Percentiles rank a stretch among this genome's conserved stretches.
Evolutionary conservation across 2,888 invertebrate genomes (phyloP).

Genomic region (Celastrina argiolus): DNA sequence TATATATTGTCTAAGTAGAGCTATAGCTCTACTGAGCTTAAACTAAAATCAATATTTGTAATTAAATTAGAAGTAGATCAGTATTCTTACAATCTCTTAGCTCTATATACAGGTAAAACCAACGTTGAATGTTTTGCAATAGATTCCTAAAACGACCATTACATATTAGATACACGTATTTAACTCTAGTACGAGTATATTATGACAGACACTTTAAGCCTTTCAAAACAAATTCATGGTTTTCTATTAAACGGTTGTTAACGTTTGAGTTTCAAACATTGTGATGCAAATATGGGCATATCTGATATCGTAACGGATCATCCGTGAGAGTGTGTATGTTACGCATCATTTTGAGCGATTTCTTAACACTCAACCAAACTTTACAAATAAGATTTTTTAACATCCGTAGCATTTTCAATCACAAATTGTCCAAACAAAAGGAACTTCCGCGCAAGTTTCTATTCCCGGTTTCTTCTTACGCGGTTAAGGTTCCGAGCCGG

Average conservation of each 20-base stretch:
- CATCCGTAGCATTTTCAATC: too few relatives aligned
- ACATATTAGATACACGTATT: conserved; percentile 9
- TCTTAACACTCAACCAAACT: too few relatives aligned
- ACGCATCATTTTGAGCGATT: background rate
- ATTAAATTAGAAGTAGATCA: too few relatives aligned
- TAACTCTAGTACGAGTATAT: background rate
- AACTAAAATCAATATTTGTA: too few relatives aligned
- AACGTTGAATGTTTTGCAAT: background rate
- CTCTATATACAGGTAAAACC: background rate
- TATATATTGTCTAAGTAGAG: too few relatives aligned
- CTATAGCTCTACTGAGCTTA: background rate
- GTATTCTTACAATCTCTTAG: background rate
- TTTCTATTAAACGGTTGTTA: conserved; percentile 3
- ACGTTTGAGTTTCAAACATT: conserved; percentile 2
- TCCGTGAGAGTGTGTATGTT: conserved; percentile 29
- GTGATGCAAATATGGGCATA: conserved; percentile 2
- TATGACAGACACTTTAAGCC: background rate
- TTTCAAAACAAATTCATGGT: conserved; percentile 7
- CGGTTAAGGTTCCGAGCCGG: too few relatives aligned
- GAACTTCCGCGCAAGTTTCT: too few relatives aligned
- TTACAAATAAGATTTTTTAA: too few relatives aligned
- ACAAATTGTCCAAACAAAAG: too few relatives aligned
- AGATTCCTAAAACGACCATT: background rate
- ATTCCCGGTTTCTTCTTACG: too few relatives aligned
- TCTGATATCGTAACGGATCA: background rate